Evolutionary conservation across 1,140 invertebrate species (phyloP).

Genomic region (Matsumurasca onukii): DNA sequence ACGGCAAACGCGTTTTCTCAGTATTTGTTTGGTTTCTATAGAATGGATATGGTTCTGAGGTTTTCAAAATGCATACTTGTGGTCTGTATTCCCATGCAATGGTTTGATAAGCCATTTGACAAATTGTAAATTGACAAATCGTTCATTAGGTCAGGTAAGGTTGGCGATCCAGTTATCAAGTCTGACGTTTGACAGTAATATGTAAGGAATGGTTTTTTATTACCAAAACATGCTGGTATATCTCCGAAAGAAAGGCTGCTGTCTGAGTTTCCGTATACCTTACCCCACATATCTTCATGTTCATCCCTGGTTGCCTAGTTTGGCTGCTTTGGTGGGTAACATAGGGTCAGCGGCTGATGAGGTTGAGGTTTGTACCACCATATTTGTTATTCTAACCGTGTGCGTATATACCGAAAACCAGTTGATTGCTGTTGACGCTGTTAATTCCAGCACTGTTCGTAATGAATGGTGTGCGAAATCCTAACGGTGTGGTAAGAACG

Average conservation of each 20-base stretch:
- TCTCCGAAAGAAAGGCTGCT: no score
- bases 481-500: not conserved
- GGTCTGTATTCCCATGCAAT: not conserved
- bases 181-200: not conserved
- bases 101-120: not conserved
- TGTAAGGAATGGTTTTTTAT: not conserved
- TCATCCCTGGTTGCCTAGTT: no score
- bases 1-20: not conserved
- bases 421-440: not conserved
- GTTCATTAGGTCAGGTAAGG: not conserved
- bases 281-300: no score
- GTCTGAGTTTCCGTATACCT: no score
- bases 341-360: not conserved
- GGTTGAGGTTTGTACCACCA: not conserved
- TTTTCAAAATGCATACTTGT: not conserved
- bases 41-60: not conserved
- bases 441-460: conserved; percentile 12
- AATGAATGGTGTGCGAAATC: conserved; percentile 13
- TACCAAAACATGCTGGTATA: not conserved
- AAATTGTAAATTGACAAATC: not conserved
- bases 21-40: not conserved
- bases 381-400: conserved; percentile 6
- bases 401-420: not conserved
- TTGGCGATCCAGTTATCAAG: not conserved
- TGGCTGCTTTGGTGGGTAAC: not conserved